Conservation (phyloP, 1,140 invertebrate species). For the Penaeus japonicus region DNA sequence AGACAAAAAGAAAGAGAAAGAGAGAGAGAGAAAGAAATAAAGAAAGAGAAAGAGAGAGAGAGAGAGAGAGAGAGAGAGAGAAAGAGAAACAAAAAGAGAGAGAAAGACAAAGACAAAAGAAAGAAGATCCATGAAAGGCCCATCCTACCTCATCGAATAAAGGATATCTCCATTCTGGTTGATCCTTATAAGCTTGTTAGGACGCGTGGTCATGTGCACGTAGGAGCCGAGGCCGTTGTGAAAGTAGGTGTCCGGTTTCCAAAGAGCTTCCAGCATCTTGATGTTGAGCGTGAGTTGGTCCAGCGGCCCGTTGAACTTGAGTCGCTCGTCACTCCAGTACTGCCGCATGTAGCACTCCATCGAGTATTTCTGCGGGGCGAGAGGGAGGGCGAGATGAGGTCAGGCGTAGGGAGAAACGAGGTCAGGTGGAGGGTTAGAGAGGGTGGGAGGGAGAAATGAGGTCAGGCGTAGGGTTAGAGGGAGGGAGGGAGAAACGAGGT, state of each 20-base stretch:
- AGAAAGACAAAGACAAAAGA: background rate
- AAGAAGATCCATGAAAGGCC: background rate
- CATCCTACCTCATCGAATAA: constrained; percentile 71
- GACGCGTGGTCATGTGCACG: constrained; percentile 72
- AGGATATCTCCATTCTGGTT: constrained; percentile 70
- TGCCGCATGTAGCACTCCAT: constrained; percentile 75
- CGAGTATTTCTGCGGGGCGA: constrained; percentile 67
- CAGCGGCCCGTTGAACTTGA: constrained; percentile 67
- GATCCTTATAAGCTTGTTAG: constrained; percentile 73
- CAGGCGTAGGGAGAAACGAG: too few species aligned
- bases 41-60: background rate
- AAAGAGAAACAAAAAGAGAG: background rate
- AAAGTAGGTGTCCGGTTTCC: constrained; percentile 75
- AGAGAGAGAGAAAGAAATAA: background rate
- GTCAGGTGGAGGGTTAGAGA: too few species aligned
- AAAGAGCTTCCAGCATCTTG: constrained; percentile 66
- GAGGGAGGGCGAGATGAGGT: too few species aligned
- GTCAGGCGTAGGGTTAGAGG: too few species aligned
- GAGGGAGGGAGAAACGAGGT: too few species aligned
- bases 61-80: too few species aligned
- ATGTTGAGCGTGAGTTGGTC: constrained; percentile 60
- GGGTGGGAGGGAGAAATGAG: too few species aligned
- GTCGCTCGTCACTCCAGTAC: constrained; percentile 70
- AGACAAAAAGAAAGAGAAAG: background rate
- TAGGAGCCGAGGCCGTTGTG: constrained; percentile 72